phyloP scores from a whole-genome alignment of 2,113 vertebrate species.

The Dicerorhinus sumatrensis region DNA sequence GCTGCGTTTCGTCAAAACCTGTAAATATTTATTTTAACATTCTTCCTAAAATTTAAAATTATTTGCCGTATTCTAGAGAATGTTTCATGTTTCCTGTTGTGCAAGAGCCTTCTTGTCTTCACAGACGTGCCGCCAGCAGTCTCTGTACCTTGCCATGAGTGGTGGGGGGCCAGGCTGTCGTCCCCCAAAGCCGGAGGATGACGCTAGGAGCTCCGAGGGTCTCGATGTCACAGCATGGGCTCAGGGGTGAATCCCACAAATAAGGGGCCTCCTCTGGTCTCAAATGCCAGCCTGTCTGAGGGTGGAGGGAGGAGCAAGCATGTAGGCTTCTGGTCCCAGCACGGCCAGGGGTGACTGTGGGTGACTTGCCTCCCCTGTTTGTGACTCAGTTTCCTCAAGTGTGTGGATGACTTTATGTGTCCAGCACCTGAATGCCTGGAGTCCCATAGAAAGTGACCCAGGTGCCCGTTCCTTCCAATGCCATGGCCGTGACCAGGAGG shows the following conservation, averaged over 20 bases:
- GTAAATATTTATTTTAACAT: constrained; percentile 6
- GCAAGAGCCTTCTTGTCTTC: background rate
- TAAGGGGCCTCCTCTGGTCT: too few species aligned
- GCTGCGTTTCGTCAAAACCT: constrained; percentile 40
- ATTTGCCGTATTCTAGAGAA: background rate
- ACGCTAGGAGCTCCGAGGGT: background rate
- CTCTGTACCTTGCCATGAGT: background rate
- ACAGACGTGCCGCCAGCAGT: background rate
- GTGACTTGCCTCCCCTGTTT: too few species aligned
- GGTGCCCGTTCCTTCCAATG: fast-evolving
- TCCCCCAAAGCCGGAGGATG: too few species aligned
- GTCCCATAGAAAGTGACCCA: fast-evolving
- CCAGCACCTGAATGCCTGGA: fast-evolving
- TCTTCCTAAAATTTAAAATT: constrained; percentile 26
- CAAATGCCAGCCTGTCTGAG: background rate
- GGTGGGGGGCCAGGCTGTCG: fast-evolving
- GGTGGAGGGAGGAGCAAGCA: fast-evolving
- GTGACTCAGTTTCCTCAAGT: background rate
- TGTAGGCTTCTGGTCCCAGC: background rate
- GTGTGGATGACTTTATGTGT: fast-evolving
- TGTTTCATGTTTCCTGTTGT: background rate
- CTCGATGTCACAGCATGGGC: fast-evolving
- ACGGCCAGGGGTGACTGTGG: background rate
- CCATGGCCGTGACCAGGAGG: background rate
- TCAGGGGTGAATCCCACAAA: fast-evolving